Percentiles rank a stretch among this genome's conserved stretches.
phyloP scores from a whole-genome alignment of 2,888 invertebrate genomes.

The Lithophane socia region DNA sequence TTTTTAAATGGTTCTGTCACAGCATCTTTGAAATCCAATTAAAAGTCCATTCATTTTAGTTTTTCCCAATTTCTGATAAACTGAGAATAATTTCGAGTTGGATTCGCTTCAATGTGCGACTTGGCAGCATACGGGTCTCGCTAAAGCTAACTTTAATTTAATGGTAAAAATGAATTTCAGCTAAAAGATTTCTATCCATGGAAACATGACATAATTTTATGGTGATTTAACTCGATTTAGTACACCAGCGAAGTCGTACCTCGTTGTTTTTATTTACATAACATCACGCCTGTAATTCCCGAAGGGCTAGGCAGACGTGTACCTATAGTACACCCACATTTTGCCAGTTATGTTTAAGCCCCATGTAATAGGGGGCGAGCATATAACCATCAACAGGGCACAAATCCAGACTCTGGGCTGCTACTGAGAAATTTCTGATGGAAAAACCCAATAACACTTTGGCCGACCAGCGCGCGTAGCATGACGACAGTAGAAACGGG shows the following conservation, averaged over 20 bases:
- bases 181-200: not conserved
- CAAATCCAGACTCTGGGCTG: not conserved
- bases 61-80: slow-evolving; percentile 5
- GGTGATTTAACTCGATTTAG: slow-evolving; percentile 3
- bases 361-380: not conserved
- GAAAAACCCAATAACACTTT: not conserved
- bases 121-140: not conserved
- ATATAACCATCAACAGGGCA: not conserved
- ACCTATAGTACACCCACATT: not conserved
- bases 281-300: not conserved
- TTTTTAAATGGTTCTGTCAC: not conserved
- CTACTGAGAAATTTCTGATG: not conserved
- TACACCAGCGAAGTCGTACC: not conserved
- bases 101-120: not conserved
- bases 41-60: not conserved
- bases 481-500: no score
- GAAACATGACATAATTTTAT: not conserved
- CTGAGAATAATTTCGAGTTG: not conserved
- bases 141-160: not conserved
- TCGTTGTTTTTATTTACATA: not conserved
- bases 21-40: not conserved
- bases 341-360: not conserved
- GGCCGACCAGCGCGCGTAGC: not conserved
- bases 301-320: not conserved
- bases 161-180: not conserved